Conservation (phyloP, 2,113 vertebrate genomes). For the Charina bottae region DNA sequence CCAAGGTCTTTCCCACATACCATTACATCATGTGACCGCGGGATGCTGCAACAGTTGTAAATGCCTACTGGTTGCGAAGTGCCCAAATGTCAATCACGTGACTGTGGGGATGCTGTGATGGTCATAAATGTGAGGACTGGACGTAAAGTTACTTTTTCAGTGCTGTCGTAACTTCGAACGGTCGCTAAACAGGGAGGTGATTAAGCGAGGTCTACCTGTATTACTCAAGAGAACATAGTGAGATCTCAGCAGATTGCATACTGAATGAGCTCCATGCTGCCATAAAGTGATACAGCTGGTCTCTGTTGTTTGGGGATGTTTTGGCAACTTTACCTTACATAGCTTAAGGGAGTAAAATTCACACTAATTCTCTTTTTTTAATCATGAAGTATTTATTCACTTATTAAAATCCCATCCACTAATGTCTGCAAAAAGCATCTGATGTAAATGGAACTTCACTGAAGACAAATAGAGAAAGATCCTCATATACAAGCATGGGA, state of each 20-base stretch:
- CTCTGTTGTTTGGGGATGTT: not conserved
- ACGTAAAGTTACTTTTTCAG: not conserved
- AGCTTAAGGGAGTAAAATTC: not conserved
- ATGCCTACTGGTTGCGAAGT: not conserved
- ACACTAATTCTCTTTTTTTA: not conserved
- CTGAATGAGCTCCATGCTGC: not conserved
- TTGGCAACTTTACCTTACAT: not conserved
- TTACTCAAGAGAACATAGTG: not conserved
- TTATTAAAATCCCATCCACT: not conserved
- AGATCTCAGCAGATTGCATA: not conserved
- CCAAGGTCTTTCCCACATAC: no score
- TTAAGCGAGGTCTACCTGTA: no score
- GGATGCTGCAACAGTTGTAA: not conserved
- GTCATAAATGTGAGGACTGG: not conserved
- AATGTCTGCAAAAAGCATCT: not conserved
- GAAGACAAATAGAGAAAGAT: not conserved
- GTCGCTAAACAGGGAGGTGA: not conserved
- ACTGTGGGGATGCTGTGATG: not conserved
- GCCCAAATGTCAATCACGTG: not conserved
- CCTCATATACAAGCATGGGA: not conserved
- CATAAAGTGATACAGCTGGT: not conserved
- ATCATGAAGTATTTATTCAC: not conserved
- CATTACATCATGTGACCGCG: not conserved
- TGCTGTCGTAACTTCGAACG: not conserved
- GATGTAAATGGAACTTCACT: not conserved